phyloP scores from a whole-genome alignment of 2,888 invertebrate species.

The Mesochorus sp. region DNA sequence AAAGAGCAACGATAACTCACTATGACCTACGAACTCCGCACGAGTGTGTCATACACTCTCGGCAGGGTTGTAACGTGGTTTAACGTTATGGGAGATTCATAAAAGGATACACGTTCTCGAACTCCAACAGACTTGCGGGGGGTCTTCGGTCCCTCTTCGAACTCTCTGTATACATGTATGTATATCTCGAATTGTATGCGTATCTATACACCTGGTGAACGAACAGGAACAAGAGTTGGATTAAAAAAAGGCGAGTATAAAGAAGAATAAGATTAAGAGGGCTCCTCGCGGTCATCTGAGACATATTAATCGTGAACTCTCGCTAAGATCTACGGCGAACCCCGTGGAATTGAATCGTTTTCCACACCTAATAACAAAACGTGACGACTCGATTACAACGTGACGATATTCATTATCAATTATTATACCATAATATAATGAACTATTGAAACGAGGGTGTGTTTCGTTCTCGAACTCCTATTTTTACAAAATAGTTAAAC shows the following conservation, averaged over 20 bases:
- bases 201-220: constrained; percentile 41
- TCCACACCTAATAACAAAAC: constrained; percentile 54
- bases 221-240: constrained; percentile 17
- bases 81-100: not conserved
- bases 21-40: constrained; percentile 51
- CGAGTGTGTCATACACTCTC: constrained; percentile 56
- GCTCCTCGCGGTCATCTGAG: constrained; percentile 23
- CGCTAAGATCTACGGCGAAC: constrained; percentile 42
- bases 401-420: constrained; percentile 58
- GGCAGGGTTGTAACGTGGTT: not conserved
- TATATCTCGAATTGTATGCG: constrained; percentile 17
- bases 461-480: not conserved
- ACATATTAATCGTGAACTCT: constrained; percentile 48
- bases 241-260: constrained; percentile 24
- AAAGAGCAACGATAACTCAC: constrained; percentile 54
- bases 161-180: no score
- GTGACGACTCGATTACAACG: constrained; percentile 60
- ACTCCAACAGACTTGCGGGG: constrained; percentile 50
- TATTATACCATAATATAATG: constrained; percentile 35
- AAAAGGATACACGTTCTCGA: constrained; percentile 12
- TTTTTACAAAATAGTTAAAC: not conserved
- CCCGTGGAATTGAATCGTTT: constrained; percentile 60
- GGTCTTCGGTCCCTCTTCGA: constrained; percentile 39
- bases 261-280: constrained; percentile 39
- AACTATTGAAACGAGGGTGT: not conserved